Evolutionary conservation across 2,113 vertebrate genomes (phyloP), one percentile per base, ranked within the genome.

Genomic region (Ascaphus truei): DNA sequence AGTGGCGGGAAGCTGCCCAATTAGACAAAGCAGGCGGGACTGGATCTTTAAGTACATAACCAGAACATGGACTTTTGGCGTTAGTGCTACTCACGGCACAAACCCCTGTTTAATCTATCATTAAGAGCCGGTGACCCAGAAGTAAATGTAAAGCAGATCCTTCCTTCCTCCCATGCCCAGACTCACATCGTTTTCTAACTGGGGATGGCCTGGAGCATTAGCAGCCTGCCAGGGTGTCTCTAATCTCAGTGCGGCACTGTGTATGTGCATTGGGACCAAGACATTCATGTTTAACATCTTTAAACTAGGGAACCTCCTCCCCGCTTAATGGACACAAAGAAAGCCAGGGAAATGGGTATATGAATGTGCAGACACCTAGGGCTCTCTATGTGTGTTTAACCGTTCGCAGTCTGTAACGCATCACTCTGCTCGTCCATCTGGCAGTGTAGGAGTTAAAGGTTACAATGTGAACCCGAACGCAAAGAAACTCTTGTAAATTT

Each of bases 121-220:
- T 92, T 92, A 90, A 86, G 87, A 88, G 77, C 89, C 86, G 89
- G 88, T 91, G 90, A 92, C 89, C 89, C 90, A 83, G 88, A 84
- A 88, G 86, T 92, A 92, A 91, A 91, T 85, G 91, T 91, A 92
- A 92, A 91, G 89, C 88, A 91, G 88, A 91, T 89, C 89, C 89
- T 91, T 91, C 89, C 90, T 92, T 92, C 90, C 90, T 91, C 89
- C 86, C 88, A 92, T 91, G 87, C 86, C 85, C 86, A 91, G 89
- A 91, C 87, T 91, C 89, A 89, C 89, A 91, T 88, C 89, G 82
- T 89, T 91, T 85, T 90, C 89, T 85, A 86, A 83, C 0, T 87
- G 88, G 88, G 81, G 86, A 92, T 92, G 86, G 89, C 90, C 90
- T 90, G 80, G 26, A 90, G 89, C 91, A 91, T 92, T 91, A 88